Percentiles rank a stretch among this genome's conserved stretches.
phyloP scores from a whole-genome alignment of 2,113 vertebrate genomes.

The Gasterosteus aculeatus region DNA sequence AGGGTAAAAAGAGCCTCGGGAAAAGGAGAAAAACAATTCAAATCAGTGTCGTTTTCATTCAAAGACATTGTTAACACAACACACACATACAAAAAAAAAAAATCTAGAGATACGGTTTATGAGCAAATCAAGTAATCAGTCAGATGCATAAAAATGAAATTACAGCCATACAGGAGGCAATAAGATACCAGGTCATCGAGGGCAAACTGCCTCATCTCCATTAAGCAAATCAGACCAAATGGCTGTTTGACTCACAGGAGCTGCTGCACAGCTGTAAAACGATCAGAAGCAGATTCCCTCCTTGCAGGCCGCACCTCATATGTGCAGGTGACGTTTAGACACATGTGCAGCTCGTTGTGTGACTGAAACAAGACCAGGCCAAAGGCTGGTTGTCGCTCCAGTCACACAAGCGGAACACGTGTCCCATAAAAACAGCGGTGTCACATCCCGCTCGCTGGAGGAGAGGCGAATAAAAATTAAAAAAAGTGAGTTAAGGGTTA shows the following conservation, averaged over 20 bases:
- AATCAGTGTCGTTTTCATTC: neutral
- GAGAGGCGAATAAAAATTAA: conserved; percentile 64
- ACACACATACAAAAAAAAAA: neutral
- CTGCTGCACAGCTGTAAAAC: conserved; percentile 36
- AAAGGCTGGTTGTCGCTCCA: conserved; percentile 25
- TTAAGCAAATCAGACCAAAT: neutral
- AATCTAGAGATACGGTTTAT: neutral
- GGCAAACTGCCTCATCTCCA: neutral
- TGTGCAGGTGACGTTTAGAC: conserved; percentile 2
- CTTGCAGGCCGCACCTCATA: neutral
- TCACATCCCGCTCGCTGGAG: conserved; percentile 44
- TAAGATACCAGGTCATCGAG: conserved; percentile 20
- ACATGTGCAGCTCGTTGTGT: neutral
- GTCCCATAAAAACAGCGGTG: conserved; percentile 47
- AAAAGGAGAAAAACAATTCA: neutral
- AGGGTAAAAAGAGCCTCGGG: neutral
- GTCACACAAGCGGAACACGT: conserved; percentile 31
- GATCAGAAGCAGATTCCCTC: conserved; percentile 18
- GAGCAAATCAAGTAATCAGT: conserved; percentile 3
- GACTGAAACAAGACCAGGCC: conserved; percentile 8
- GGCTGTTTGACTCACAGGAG: neutral
- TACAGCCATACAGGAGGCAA: conserved; percentile 12
- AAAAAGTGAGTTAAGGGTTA: conserved; percentile 54
- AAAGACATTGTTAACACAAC: neutral
- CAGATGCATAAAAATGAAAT: conserved; percentile 46